phyloP scores from a whole-genome alignment of 2,888 invertebrate genomes.

The Allacma fusca region DNA sequence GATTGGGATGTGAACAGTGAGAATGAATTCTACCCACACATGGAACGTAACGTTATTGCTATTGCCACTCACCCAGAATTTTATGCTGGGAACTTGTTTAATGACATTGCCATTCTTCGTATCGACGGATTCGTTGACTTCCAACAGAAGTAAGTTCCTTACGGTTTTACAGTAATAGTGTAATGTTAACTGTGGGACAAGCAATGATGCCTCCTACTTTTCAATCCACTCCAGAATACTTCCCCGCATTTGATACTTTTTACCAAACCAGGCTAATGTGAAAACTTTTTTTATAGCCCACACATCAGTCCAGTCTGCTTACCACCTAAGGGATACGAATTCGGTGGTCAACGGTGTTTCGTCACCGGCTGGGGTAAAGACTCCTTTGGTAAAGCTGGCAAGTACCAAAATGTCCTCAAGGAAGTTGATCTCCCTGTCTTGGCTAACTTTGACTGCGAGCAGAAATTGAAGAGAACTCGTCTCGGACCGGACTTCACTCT shows the following conservation, averaged over 20 bases:
- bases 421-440: slow-evolving; percentile 92
- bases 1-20: slow-evolving; percentile 97
- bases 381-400: slow-evolving; percentile 90
- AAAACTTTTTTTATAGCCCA: slow-evolving; percentile 70
- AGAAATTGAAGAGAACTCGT: slow-evolving; percentile 81
- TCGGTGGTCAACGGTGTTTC: slow-evolving; percentile 84
- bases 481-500: slow-evolving; percentile 86
- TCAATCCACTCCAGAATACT: background rate
- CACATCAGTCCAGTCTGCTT: slow-evolving; percentile 92
- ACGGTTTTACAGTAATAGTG: background rate
- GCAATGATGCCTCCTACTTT: background rate
- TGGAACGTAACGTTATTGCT: slow-evolving; percentile 82
- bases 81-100: slow-evolving; percentile 93
- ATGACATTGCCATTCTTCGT: slow-evolving; percentile 88
- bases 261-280: background rate
- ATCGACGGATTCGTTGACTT: slow-evolving; percentile 84
- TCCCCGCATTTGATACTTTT: background rate
- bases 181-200: too few relatives aligned
- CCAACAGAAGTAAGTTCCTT: slow-evolving; percentile 57
- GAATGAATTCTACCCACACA: slow-evolving; percentile 91
- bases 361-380: slow-evolving; percentile 98
- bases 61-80: slow-evolving; percentile 91
- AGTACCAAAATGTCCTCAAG: slow-evolving; percentile 89
- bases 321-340: slow-evolving; percentile 83
- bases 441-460: slow-evolving; percentile 80